phyloP scores from a whole-genome alignment of 1,140 invertebrate species.

The Callitettix versicolor region DNA sequence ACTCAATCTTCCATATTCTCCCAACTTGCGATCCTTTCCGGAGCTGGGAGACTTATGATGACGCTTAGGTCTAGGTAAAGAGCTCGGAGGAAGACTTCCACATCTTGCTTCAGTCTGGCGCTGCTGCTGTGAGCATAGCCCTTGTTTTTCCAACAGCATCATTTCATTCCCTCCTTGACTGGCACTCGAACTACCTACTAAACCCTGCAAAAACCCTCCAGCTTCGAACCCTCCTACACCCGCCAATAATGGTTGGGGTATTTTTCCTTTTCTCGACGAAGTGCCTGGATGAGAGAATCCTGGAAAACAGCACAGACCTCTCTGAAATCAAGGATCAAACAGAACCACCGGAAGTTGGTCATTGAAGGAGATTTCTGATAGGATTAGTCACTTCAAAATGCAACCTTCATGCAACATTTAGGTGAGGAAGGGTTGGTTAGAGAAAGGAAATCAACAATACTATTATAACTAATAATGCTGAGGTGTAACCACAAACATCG shows the following conservation, averaged over 20 bases:
- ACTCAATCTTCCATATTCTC: constrained; percentile 25
- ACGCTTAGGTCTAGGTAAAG: constrained; percentile 51
- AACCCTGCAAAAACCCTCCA: constrained; percentile 39
- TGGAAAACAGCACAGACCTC: constrained; percentile 76
- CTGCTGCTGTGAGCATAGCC: constrained; percentile 60
- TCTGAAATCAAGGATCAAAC: constrained; percentile 49
- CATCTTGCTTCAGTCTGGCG: constrained; percentile 42
- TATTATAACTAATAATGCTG: no score
- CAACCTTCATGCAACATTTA: no score
- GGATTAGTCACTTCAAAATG: constrained; percentile 13
- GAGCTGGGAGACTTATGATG: constrained; percentile 42
- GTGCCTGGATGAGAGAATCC: constrained; percentile 72
- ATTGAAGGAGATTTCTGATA: constrained; percentile 3
- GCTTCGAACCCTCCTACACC: constrained; percentile 48
- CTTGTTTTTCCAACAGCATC: constrained; percentile 62
- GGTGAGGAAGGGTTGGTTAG: background rate
- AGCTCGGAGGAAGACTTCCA: constrained; percentile 50
- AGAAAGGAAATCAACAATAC: background rate
- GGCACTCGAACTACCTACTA: constrained; percentile 26
- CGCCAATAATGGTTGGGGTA: constrained; percentile 69
- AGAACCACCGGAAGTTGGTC: constrained; percentile 30
- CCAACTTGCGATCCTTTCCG: constrained; percentile 28
- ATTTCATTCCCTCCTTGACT: constrained; percentile 46
- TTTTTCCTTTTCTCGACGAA: constrained; percentile 70
- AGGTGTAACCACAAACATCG: no score